Conservation (phyloP, 2,113 vertebrate genomes). For the Cebus imitator region DNA sequence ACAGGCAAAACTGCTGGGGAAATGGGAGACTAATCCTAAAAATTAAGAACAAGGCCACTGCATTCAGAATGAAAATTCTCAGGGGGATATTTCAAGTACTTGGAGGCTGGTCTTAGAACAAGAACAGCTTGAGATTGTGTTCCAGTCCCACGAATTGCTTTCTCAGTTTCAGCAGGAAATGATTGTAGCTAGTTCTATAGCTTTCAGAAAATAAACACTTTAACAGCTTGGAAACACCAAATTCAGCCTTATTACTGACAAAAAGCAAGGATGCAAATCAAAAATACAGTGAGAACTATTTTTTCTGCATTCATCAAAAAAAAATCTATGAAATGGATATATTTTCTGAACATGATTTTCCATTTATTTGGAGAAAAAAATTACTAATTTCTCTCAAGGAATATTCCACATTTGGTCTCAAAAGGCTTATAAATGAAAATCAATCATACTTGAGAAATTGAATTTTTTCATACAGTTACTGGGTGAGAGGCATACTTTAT, state of each 20-base stretch:
- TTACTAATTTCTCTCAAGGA: not conserved
- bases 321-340: not conserved
- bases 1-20: not conserved
- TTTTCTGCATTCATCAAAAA: not conserved
- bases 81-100: not conserved
- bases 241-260: not conserved
- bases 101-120: not conserved
- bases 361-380: constrained; percentile 4
- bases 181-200: not conserved
- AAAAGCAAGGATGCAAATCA: not conserved
- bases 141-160: not conserved
- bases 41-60: not conserved
- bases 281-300: not conserved
- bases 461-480: constrained; percentile 43
- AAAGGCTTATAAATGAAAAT: constrained; percentile 33
- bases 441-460: not conserved
- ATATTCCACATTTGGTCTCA: constrained; percentile 5
- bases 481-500: not conserved
- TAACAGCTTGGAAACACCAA: not conserved
- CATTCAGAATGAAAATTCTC: not conserved
- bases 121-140: constrained; percentile 7
- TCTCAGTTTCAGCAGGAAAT: not conserved
- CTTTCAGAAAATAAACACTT: constrained; percentile 42
- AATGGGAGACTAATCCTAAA: not conserved
- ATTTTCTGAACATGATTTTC: constrained; percentile 29